A percentile compares a stretch with the other conserved stretches of the same genome.
These are phyloP conservation scores for Bombus huntii DNA, from an alignment of 1,140 invertebrate genomes.

Conservation along the genomic window DNA sequence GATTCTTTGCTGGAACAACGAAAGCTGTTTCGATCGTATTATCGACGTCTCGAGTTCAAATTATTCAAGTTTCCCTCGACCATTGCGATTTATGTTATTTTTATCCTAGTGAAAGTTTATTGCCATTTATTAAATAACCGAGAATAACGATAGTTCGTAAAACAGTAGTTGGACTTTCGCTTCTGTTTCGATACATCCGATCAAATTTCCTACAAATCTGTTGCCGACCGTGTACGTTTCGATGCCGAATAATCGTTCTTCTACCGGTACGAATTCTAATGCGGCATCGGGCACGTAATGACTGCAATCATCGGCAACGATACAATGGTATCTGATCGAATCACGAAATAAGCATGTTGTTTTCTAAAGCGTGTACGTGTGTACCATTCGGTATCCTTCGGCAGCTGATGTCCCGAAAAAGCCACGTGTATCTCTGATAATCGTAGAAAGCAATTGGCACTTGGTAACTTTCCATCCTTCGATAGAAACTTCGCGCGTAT, in stretches of 20 bases:
- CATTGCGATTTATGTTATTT: too few species aligned
- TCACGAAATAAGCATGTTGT: slow-evolving; percentile 74
- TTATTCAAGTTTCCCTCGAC: neutral
- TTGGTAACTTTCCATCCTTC: slow-evolving; percentile 28
- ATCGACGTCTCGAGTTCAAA: neutral
- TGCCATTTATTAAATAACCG: neutral
- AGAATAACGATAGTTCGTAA: neutral
- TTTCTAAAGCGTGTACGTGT: slow-evolving; percentile 76
- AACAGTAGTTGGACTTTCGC: neutral
- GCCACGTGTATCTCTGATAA: slow-evolving; percentile 30
- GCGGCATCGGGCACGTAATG: slow-evolving; percentile 72
- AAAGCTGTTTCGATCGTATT: neutral
- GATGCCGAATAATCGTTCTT: slow-evolving; percentile 65
- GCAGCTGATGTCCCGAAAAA: slow-evolving; percentile 72
- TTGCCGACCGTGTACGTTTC: slow-evolving; percentile 58
- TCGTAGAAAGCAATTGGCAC: slow-evolving; percentile 52
- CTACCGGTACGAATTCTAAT: slow-evolving; percentile 77
- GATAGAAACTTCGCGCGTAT: neutral
- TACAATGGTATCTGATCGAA: slow-evolving; percentile 78
- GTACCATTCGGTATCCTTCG: slow-evolving; percentile 64
- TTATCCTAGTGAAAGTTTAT: too few species aligned
- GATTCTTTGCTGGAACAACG: neutral
- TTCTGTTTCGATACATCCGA: neutral
- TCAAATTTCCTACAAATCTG: neutral
- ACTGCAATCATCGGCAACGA: slow-evolving; percentile 79